phyloP scores from a whole-genome alignment of 2,888 invertebrate genomes.

The Asteroscopus sphinx region DNA sequence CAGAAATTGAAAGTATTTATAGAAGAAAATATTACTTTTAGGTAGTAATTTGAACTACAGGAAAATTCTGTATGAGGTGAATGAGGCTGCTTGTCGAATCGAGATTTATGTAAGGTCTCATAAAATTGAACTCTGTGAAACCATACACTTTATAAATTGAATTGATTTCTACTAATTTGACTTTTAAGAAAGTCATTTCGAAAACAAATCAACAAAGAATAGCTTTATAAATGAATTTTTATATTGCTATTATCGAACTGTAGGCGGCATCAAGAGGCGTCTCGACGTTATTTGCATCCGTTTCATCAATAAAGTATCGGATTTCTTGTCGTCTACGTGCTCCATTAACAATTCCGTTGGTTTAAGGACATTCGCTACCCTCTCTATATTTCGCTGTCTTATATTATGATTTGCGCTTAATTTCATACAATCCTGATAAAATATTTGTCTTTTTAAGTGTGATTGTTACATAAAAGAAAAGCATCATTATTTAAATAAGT shows the following conservation, averaged over 20 bases:
- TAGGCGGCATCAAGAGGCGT: constrained; percentile 14
- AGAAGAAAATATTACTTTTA: constrained; percentile 2
- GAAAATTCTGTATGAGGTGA: not conserved
- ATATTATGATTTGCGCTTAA: constrained; percentile 17
- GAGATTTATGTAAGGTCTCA: constrained; percentile 7
- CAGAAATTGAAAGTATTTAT: constrained; percentile 24
- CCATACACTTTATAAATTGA: constrained; percentile 25
- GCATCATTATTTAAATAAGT: too few relatives aligned
- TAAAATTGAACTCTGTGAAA: constrained; percentile 19
- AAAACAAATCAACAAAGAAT: constrained; percentile 32
- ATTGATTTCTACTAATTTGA: constrained; percentile 32
- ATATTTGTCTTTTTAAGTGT: constrained; percentile 3
- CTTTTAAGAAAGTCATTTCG: constrained; percentile 3
- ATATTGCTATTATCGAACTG: constrained; percentile 3
- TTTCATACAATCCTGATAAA: constrained; percentile 19
- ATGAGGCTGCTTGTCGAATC: not conserved
- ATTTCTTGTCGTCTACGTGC: constrained; percentile 42
- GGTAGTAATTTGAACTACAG: constrained; percentile 2
- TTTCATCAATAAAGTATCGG: constrained; percentile 35
- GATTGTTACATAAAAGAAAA: too few relatives aligned
- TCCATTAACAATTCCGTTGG: constrained; percentile 26
- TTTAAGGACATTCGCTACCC: constrained; percentile 20
- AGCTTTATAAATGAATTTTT: constrained; percentile 3
- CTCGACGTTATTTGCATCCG: constrained; percentile 26
- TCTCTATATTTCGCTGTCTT: too few relatives aligned